Percentiles rank a stretch among this genome's conserved stretches.
These are phyloP conservation scores for Triplophysa yarkandensis DNA, from an alignment of 2,797 vertebrate genomes.

Conservation along the genomic window DNA sequence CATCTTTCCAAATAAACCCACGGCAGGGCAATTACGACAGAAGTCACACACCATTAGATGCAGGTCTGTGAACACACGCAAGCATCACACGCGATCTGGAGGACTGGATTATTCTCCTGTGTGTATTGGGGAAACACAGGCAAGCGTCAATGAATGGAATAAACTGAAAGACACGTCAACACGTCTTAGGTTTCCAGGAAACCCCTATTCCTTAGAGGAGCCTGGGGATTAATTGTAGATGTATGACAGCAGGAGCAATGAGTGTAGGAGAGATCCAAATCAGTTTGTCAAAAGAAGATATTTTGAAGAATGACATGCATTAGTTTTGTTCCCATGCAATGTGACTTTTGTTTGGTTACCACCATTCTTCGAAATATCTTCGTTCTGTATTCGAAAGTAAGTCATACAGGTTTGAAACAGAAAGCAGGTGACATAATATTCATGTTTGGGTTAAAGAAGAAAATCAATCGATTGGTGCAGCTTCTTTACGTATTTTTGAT, in stretches of 20 bases:
- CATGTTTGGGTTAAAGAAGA: too few relatives aligned
- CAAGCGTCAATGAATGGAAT: not conserved
- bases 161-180: constrained; percentile 7
- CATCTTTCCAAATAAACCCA: not conserved
- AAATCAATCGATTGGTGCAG: too few relatives aligned
- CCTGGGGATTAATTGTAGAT: not conserved
- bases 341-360: too few relatives aligned
- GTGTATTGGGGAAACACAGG: constrained; percentile 5
- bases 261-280: too few relatives aligned
- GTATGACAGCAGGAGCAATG: not conserved
- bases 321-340: too few relatives aligned
- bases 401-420: too few relatives aligned
- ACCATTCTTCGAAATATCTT: too few relatives aligned
- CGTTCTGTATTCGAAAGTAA: too few relatives aligned
- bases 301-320: too few relatives aligned
- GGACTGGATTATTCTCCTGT: constrained; percentile 31
- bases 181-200: constrained; percentile 24
- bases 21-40: not conserved
- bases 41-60: constrained; percentile 5
- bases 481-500: too few relatives aligned
- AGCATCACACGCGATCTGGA: not conserved
- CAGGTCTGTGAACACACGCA: not conserved
- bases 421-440: too few relatives aligned
- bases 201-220: constrained; percentile 20
- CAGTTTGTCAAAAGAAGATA: too few relatives aligned